These are phyloP conservation scores for Lagopus muta DNA, from an alignment of 2,113 vertebrate genomes.

Conservation along the genomic window DNA sequence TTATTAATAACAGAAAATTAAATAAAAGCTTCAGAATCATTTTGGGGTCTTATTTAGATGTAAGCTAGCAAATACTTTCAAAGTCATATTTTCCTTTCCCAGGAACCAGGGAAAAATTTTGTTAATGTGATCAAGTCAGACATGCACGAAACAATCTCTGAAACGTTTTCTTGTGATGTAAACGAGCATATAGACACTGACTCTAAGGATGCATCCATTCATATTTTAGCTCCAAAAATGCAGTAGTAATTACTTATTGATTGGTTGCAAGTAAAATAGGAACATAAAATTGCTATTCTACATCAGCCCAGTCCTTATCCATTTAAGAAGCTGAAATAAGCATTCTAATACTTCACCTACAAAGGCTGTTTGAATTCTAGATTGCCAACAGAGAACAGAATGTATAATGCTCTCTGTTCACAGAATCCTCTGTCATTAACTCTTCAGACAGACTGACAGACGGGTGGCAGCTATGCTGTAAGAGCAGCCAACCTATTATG, in stretches of 20 bases:
- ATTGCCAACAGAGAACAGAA: not conserved
- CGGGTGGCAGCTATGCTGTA: not conserved
- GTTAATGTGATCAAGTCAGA: not conserved
- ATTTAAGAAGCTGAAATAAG: not conserved
- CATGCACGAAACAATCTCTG: not conserved
- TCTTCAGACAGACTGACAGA: not conserved
- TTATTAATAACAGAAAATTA: not conserved
- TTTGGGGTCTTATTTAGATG: not conserved
- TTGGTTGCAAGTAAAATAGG: not conserved
- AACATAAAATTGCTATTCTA: not conserved
- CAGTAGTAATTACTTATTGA: not conserved
- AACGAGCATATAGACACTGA: not conserved
- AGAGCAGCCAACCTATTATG: not conserved
- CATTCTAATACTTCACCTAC: not conserved
- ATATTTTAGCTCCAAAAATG: not conserved
- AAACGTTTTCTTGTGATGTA: not conserved
- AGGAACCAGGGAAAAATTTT: not conserved
- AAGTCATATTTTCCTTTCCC: not conserved
- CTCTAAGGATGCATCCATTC: not conserved
- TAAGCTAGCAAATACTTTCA: not conserved
- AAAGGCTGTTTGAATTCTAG: not conserved
- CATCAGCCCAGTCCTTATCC: not conserved
- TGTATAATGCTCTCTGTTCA: not conserved
- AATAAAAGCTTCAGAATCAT: not conserved
- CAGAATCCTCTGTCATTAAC: not conserved